Percentiles rank a stretch among this genome's conserved stretches.
Evolutionary conservation across 2,888 invertebrate species (phyloP).

Genomic region (Eupithecia exiguata): DNA sequence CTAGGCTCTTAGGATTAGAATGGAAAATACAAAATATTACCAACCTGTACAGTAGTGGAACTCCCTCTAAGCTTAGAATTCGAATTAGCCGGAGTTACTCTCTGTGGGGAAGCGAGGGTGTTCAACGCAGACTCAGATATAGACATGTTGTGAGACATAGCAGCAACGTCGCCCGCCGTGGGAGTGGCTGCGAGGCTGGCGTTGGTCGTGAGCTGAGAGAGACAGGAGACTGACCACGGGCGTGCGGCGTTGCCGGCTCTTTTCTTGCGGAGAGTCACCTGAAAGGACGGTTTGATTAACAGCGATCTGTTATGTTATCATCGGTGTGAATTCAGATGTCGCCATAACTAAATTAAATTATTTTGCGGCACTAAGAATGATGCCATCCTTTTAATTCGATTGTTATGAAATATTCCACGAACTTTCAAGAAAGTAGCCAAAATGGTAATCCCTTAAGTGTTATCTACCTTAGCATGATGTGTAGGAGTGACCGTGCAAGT

Average conservation of each 20-base stretch:
- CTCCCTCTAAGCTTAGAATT: constrained; percentile 77
- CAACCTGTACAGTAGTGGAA: constrained; percentile 79
- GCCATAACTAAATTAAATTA: too few relatives aligned
- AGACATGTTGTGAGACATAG: constrained; percentile 87
- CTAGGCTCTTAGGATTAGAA: not conserved
- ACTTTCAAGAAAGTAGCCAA: too few relatives aligned
- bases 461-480: constrained; percentile 81
- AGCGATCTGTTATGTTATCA: too few relatives aligned
- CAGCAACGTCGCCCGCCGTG: constrained; percentile 65
- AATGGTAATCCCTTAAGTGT: not conserved
- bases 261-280: constrained; percentile 83
- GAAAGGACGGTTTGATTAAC: not conserved
- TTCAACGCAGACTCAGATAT: constrained; percentile 95
- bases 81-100: constrained; percentile 73
- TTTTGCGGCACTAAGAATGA: too few relatives aligned
- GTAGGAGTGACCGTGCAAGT: constrained; percentile 85
- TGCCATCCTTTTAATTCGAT: too few relatives aligned
- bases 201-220: constrained; percentile 87
- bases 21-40: constrained; percentile 15
- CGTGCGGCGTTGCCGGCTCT: constrained; percentile 84
- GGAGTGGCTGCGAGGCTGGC: constrained; percentile 74
- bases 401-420: too few relatives aligned
- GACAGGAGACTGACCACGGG: constrained; percentile 95
- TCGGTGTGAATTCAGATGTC: too few relatives aligned
- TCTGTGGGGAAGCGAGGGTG: constrained; percentile 84